These are phyloP conservation scores for Lasioglossum calceatum DNA, from an alignment of 2,888 invertebrate species.

Conservation along the genomic window DNA sequence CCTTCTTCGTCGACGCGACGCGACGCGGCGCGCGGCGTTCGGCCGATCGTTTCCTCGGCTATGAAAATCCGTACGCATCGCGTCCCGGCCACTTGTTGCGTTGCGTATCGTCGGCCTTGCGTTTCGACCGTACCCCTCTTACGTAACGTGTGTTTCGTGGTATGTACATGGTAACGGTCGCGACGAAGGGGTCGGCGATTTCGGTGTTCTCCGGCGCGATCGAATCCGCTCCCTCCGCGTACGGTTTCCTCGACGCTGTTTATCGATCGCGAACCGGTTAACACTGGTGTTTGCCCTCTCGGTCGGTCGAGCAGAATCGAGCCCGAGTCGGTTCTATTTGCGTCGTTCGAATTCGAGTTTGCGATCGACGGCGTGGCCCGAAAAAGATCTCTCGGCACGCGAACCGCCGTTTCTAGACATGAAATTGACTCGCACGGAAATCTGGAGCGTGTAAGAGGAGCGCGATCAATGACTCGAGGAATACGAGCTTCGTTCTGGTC, in stretches of 20 bases:
- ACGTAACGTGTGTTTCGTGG: background rate
- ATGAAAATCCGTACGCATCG: constrained; percentile 26
- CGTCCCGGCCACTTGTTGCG: constrained; percentile 65
- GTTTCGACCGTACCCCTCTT: background rate
- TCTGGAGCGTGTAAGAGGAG: constrained; percentile 50
- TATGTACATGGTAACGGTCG: background rate
- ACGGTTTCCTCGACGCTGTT: background rate
- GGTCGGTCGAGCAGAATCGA: constrained; percentile 56
- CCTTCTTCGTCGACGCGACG: background rate
- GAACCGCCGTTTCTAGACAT: background rate
- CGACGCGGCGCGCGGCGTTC: background rate
- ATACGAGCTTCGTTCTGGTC: constrained; percentile 45
- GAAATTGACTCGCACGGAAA: constrained; percentile 3
- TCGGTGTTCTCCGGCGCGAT: background rate
- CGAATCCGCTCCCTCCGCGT: background rate
- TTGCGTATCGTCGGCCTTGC: background rate
- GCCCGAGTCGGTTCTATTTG: background rate
- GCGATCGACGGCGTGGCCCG: background rate
- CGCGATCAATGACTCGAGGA: constrained; percentile 44
- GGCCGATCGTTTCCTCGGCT: background rate
- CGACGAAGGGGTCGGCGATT: background rate
- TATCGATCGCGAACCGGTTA: background rate
- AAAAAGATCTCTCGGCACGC: background rate
- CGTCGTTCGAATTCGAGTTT: background rate
- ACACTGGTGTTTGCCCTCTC: constrained; percentile 73